Base-by-base conservation (phyloP, 2,797 vertebrate genomes). In the Eidolon dupreanum region DNA sequence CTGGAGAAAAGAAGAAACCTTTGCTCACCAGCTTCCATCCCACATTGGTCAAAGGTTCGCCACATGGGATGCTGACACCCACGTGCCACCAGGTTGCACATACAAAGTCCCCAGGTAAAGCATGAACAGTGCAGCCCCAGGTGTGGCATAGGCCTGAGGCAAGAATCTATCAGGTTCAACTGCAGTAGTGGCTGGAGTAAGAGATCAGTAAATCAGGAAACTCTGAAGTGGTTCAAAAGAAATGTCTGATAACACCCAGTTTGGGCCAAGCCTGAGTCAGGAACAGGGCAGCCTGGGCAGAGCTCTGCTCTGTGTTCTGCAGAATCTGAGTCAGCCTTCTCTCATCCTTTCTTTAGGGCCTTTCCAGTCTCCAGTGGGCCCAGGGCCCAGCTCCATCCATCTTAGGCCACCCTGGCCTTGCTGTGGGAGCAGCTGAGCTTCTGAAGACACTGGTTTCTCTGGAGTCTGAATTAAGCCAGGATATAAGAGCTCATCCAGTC, bases 241-340 rank as follows among this genome's bases (percentile, higher is more conserved):
- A 95, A 53, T 83, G 73, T 70, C 73, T 90, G 33, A 68, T 86
- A 11, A 9, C 33, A 9, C 59, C 68, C 70, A 59, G 3, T 63
- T 66, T 87, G 66, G 63, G 71, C 74, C 94, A 81, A 78, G 90
- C 41, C 83, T 65, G 43, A 89, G 43, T 83, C 90, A 77, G n/a
- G 33, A 90, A 26, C 57, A 78, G 88, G 71, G 28, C 31, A 85
- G 15, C 43, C 68, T 57, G 15, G 87, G n/a, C 71, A 49, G 28
- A 89, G 55, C 9, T 63, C 73, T 24, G 28, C 81, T 84, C 1
- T 20, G 11, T 77, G 78, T 65, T 91, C 61, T 75, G 28, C n/a
- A 93, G 77, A 90, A 49, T 78, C 61, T 85, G 96, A 97, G 85
- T 84, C 90, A 59, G 66, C 85, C 43, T 82, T 55, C 38, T 82